Evolutionary conservation across 2,888 invertebrate species (phyloP).

Genomic region (Brenthis hecate): DNA sequence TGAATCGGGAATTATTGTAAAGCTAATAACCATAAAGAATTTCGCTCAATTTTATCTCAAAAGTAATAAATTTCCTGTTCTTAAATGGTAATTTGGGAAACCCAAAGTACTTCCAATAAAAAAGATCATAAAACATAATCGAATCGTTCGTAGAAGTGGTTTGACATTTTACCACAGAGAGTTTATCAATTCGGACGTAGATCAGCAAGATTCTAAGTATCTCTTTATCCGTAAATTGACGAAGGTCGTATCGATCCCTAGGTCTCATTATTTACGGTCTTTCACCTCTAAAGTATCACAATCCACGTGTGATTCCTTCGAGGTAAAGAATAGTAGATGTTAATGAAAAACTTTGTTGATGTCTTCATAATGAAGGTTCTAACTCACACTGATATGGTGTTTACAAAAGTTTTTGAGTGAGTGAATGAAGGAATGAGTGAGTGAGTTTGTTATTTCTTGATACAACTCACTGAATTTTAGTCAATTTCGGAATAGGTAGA

Average conservation of each 20-base stretch:
- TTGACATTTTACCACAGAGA: slow-evolving; percentile 1
- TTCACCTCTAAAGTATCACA: neutral
- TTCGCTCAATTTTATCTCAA: no score
- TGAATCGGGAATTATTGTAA: no score
- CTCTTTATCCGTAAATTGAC: slow-evolving; percentile 4
- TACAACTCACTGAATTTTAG: no score
- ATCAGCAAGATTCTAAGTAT: slow-evolving; percentile 10
- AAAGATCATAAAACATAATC: slow-evolving; percentile 3
- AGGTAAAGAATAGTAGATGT: neutral
- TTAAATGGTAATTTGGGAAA: neutral
- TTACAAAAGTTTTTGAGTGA: no score
- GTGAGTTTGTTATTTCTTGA: no score
- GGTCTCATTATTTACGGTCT: slow-evolving; percentile 1
- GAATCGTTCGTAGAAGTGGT: neutral
- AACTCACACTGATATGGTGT: no score
- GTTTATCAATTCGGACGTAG: slow-evolving; percentile 12
- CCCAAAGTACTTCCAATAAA: neutral
- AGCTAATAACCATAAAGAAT: neutral
- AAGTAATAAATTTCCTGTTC: no score
- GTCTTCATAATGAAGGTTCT: no score
- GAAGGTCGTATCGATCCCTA: slow-evolving; percentile 8
- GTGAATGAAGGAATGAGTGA: no score
- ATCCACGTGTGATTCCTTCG: neutral
- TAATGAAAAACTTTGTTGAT: no score
- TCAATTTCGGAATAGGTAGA: no score